Evolutionary conservation across 2,797 vertebrate species (phyloP).

Genomic region (Kryptolebias ocellatus): DNA sequence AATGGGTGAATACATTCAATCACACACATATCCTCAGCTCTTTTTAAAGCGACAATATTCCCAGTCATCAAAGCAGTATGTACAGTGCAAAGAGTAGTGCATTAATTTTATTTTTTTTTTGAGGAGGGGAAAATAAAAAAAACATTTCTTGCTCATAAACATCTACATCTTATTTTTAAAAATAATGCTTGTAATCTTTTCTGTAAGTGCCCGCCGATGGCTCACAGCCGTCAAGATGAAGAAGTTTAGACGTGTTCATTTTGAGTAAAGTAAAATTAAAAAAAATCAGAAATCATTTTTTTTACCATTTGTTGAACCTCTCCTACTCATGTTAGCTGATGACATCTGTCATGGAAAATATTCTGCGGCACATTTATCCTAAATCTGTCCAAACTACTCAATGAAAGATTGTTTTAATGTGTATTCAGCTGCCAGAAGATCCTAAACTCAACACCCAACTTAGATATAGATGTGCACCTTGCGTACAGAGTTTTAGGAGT

Average conservation of each 20-base stretch:
- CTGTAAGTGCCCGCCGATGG: slow-evolving; percentile 30
- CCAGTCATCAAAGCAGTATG: slow-evolving; percentile 62
- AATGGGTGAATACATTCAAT: slow-evolving; percentile 82
- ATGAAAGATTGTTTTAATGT: slow-evolving; percentile 15
- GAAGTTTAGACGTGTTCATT: slow-evolving; percentile 8
- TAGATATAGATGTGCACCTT: slow-evolving; percentile 26
- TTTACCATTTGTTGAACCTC: slow-evolving; percentile 23
- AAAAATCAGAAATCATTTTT: background rate
- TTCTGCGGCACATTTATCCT: background rate
- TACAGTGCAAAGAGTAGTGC: slow-evolving; percentile 47
- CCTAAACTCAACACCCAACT: slow-evolving; percentile 13
- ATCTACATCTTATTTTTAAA: slow-evolving; percentile 35
- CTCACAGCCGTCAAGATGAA: slow-evolving; percentile 23
- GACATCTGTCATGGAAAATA: background rate
- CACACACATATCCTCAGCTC: slow-evolving; percentile 73
- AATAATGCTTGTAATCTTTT: slow-evolving; percentile 45
- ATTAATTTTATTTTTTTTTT: slow-evolving; percentile 47
- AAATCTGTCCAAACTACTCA: slow-evolving; percentile 26
- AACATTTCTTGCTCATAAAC: slow-evolving; percentile 55
- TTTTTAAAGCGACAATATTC: slow-evolving; percentile 74
- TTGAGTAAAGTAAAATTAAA: too few relatives aligned
- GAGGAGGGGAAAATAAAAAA: slow-evolving; percentile 13
- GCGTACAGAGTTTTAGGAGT: slow-evolving; percentile 22
- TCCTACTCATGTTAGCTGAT: slow-evolving; percentile 29
- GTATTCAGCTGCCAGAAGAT: too few relatives aligned